These are phyloP conservation scores for Platyrinchus mystaceus DNA, from an alignment of 2,797 vertebrate species.

Conservation along the genomic window DNA sequence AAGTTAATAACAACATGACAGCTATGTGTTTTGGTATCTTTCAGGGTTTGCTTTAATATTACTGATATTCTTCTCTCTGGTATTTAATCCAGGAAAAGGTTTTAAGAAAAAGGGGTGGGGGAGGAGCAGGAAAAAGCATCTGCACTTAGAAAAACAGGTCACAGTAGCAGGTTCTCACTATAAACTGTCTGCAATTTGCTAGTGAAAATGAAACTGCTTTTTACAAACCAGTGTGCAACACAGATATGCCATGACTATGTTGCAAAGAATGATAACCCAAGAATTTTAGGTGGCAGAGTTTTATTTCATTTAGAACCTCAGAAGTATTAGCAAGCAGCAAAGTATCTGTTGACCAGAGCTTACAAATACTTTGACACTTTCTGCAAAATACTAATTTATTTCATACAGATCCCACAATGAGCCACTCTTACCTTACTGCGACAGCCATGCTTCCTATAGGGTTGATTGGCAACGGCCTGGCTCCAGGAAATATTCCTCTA, in stretches of 20 bases:
- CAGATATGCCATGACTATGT: background rate
- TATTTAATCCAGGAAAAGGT: background rate
- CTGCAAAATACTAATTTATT: background rate
- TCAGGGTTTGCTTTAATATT: background rate
- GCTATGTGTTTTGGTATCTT: background rate
- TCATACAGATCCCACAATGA: background rate
- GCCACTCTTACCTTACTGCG: conserved; percentile 84
- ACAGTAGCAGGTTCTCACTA: background rate
- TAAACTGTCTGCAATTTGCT: background rate
- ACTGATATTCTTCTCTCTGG: background rate
- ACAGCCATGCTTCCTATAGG: conserved; percentile 90
- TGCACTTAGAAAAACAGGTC: background rate
- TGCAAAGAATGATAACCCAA: background rate
- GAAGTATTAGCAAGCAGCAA: background rate
- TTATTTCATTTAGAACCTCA: background rate
- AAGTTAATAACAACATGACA: background rate
- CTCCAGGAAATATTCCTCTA: conserved; percentile 91
- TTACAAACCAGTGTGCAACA: background rate
- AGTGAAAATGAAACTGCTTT: background rate
- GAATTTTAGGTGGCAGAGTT: background rate
- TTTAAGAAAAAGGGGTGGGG: background rate
- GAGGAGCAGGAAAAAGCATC: background rate
- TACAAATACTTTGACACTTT: background rate
- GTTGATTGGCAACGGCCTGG: conserved; percentile 91
- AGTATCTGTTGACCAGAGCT: background rate